phyloP scores from a whole-genome alignment of 2,113 vertebrate genomes.

The Phasianus colchicus region DNA sequence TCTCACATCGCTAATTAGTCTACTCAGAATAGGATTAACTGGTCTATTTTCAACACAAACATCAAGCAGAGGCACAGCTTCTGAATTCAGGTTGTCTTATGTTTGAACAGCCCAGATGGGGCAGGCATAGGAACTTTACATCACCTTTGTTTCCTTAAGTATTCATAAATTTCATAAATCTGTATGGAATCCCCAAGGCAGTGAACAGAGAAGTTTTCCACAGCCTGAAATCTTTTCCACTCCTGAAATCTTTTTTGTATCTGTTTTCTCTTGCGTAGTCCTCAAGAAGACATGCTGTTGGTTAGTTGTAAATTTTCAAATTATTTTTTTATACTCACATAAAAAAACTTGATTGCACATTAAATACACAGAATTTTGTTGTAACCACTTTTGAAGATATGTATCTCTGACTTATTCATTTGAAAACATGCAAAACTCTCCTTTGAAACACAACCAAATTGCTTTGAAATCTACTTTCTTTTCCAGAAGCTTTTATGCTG shows the following conservation, averaged over 20 bases:
- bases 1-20: not conserved
- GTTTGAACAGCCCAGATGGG: accelerated
- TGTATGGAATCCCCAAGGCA: not conserved
- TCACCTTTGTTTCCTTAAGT: not conserved
- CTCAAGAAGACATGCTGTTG: not conserved
- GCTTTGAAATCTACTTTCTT: not conserved
- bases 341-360: not conserved
- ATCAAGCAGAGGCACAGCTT: not conserved
- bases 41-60: not conserved
- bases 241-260: not conserved
- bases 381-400: not conserved
- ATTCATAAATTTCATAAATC: not conserved
- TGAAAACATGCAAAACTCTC: not conserved
- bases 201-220: not conserved
- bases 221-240: not conserved
- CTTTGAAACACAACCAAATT: not conserved
- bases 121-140: not conserved
- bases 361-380: not conserved
- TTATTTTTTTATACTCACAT: not conserved
- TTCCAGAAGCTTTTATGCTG: not conserved
- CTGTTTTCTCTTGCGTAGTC: not conserved
- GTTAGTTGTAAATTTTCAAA: not conserved
- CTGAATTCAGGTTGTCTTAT: not conserved
- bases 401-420: not conserved
- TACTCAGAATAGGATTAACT: not conserved